These are phyloP conservation scores for Lamellibrachia columna DNA, from an alignment of 2,888 invertebrate genomes.

Conservation along the genomic window DNA sequence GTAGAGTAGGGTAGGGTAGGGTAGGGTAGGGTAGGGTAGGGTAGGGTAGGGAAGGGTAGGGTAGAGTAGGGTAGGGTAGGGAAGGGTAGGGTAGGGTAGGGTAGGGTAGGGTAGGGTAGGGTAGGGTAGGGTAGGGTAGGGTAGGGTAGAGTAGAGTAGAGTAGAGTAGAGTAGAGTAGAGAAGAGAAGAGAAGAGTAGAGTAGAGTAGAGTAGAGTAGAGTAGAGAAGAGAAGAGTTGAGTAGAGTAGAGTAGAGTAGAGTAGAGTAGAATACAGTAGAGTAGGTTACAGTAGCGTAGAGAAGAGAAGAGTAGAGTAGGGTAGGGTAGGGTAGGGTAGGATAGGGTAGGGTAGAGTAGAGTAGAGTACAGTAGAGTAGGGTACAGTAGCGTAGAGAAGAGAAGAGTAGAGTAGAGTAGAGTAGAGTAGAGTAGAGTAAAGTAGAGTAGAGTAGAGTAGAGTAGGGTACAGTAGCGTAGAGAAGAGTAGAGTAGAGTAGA, in stretches of 20 bases:
- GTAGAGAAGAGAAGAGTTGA: conserved; percentile 30
- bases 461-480: conserved; percentile 30
- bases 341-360: conserved; percentile 33
- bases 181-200: too few species aligned
- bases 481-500: too few species aligned
- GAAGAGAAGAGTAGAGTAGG: conserved; percentile 32
- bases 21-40: conserved; percentile 35
- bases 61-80: conserved; percentile 33
- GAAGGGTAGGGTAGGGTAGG: conserved; percentile 37
- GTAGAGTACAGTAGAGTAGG: too few species aligned
- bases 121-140: too few species aligned
- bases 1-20: conserved; percentile 27
- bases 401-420: conserved; percentile 35
- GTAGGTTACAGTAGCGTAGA: too few species aligned
- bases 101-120: too few species aligned
- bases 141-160: too few species aligned
- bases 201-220: conserved; percentile 37
- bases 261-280: too few species aligned
- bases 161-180: too few species aligned
- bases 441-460: conserved; percentile 28
- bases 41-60: conserved; percentile 26
- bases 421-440: conserved; percentile 23
- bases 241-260: conserved; percentile 31
- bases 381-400: too few species aligned
- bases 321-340: conserved; percentile 35